Conservation (phyloP, 2,113 vertebrate genomes). For the Ursus arctos region DNA sequence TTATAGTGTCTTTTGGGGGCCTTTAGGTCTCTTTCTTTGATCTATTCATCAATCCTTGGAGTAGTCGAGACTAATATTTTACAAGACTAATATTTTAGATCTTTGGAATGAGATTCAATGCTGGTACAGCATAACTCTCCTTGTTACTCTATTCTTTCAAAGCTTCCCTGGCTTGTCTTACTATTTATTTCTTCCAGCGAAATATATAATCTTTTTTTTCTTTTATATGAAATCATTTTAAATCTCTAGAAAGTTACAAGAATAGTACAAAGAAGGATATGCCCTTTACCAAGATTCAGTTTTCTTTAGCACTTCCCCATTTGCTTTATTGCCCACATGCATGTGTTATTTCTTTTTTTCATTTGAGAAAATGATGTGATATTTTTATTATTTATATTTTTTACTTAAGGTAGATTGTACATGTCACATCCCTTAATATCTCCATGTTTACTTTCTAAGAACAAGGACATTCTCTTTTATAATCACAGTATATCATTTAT, state of each 20-base stretch:
- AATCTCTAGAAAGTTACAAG: background rate
- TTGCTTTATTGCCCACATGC: background rate
- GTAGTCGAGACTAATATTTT: background rate
- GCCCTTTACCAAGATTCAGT: background rate
- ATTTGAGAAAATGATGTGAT: background rate
- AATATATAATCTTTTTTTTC: background rate
- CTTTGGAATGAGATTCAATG: background rate
- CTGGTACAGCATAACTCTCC: background rate
- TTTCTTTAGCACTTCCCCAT: background rate
- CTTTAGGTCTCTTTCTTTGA: background rate
- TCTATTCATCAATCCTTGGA: background rate
- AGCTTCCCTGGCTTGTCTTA: background rate
- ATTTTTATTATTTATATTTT: conserved; percentile 27
- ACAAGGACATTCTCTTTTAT: background rate
- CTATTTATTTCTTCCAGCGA: background rate
- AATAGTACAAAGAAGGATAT: background rate
- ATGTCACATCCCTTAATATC: background rate
- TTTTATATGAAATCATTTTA: background rate
- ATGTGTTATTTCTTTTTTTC: background rate
- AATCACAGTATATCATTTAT: background rate
- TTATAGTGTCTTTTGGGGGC: background rate
- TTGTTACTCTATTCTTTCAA: background rate
- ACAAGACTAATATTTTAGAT: background rate
- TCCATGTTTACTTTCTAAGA: background rate
- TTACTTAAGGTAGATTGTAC: background rate